Evolutionary conservation across 1,140 invertebrate species (phyloP).

Genomic region (Trichonephila clavipes): DNA sequence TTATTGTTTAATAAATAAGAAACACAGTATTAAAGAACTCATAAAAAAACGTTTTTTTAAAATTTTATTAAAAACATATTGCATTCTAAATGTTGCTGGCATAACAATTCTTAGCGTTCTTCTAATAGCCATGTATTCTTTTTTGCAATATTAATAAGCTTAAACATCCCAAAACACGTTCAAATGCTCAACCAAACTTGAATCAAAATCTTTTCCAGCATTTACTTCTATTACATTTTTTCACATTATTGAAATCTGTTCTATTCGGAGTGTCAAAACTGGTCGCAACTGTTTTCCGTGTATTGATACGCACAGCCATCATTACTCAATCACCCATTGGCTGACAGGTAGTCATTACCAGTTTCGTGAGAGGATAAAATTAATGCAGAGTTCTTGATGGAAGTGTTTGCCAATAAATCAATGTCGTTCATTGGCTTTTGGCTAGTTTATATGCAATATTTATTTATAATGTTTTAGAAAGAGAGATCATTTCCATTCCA

Average conservation of each 20-base stretch:
- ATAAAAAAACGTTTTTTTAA: neutral
- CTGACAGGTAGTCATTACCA: neutral
- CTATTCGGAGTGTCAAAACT: neutral
- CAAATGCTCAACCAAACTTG: neutral
- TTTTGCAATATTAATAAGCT: neutral
- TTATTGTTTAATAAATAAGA: no score
- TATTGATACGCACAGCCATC: neutral
- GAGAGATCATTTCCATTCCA: neutral
- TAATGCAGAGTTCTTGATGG: neutral
- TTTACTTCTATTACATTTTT: neutral
- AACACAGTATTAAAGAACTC: no score
- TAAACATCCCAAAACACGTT: neutral
- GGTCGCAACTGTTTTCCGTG: neutral
- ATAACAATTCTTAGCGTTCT: neutral
- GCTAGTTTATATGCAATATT: neutral
- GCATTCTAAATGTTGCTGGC: neutral
- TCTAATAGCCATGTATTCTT: neutral
- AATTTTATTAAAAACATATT: neutral
- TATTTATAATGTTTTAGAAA: neutral
- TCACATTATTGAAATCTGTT: slow-evolving; percentile 20
- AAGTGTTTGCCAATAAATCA: slow-evolving; percentile 26
- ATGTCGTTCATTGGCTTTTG: neutral
- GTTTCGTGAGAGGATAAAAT: slow-evolving; percentile 12
- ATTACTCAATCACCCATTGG: neutral
- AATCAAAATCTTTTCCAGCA: neutral